Conservation (phyloP, 2,888 invertebrate genomes). For the Tipula confusa region DNA sequence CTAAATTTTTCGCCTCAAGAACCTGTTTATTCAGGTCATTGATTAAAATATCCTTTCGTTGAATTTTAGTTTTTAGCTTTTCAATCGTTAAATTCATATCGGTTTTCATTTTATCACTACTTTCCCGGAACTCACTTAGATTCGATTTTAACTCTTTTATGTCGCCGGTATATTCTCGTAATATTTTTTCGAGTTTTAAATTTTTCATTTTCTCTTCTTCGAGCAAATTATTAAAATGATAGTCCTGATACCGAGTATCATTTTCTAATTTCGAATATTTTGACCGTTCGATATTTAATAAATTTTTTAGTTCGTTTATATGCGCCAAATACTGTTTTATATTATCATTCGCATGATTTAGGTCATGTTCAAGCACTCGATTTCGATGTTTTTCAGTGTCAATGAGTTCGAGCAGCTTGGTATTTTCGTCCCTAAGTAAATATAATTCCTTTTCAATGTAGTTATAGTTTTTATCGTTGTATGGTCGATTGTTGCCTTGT, state of each 20-base stretch:
- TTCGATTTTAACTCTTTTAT: neutral
- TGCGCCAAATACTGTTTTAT: neutral
- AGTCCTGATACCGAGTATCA: neutral
- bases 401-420: neutral
- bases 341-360: neutral
- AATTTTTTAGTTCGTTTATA: neutral
- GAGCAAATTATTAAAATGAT: neutral
- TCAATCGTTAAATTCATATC: slow-evolving; percentile 4
- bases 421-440: neutral
- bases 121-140: neutral
- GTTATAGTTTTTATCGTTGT: neutral
- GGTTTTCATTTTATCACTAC: neutral
- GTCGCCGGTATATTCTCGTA: neutral
- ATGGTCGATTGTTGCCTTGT: neutral
- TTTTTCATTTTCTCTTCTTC: slow-evolving; percentile 15
- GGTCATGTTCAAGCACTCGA: neutral
- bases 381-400: neutral
- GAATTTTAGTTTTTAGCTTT: neutral
- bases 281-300: neutral
- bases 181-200: slow-evolving; percentile 7
- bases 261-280: neutral
- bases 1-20: slow-evolving; percentile 21
- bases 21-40: neutral
- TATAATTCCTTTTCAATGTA: neutral
- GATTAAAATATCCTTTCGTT: slow-evolving; percentile 26